Evolutionary conservation across 2,888 invertebrate genomes (phyloP), one percentile per base, ranked within the genome.

Genomic region (Stomorhina lunata): DNA sequence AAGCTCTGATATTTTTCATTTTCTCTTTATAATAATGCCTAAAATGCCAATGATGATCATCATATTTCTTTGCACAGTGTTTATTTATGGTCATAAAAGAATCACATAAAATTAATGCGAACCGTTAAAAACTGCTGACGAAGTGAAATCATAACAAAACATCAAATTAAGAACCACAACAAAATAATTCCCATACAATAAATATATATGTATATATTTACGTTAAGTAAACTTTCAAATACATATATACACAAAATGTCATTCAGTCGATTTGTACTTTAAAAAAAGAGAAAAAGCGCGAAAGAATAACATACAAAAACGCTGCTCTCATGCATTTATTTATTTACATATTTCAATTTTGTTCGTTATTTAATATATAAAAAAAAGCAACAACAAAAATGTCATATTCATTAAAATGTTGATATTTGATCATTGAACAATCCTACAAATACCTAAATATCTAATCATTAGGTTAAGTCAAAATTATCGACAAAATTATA

Each of bases 91-190:
- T 66, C 32, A 32, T 25, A 79, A 61, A 32, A 43, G 27, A 79
- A 66, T 71, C 48, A 48, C 20, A 43, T 7, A 78, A 71, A 65
- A 22, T 29, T 2, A 79, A 66, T 25, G 17, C 25, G 12, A 66
- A 48, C 12, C 53, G 48, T 25, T 50, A 20, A 40, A 71, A 68
- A 73, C 5, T 73, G 80, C 73, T 80, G 80, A 80, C 73, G 9
- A 61, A 50, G 15, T 25, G 7, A 73, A 73, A 73, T 79, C 72
- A 34, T 59, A 59, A 40, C 59, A 79, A 72, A 79, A 72, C 66
- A 69, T 73, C 20, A 40, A 50, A 63, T 34, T 43, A 53, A 37
- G 37, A 68, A 29, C 50, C 25, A 34, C 34, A 75, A 37, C 43
- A 61, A 76, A n/a, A 59, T 55, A 45, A 34, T 53, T 22, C 43